A percentile compares a stretch with the other conserved stretches of the same genome.
Conservation (phyloP, 2,888 invertebrate genomes). For the Ptychoptera contaminata region DNA sequence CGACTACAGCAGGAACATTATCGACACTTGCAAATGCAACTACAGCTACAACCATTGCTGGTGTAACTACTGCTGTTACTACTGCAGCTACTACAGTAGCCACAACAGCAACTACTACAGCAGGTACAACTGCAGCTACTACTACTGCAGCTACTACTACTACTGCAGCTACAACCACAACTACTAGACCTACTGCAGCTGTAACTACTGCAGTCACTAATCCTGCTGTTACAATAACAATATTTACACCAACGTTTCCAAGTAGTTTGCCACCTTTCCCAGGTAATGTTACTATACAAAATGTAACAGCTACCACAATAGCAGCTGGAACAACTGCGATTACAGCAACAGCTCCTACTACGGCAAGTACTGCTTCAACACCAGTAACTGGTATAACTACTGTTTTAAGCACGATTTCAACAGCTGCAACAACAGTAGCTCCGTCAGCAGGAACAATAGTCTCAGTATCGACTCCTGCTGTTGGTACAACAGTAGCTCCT, state of each 20-base stretch:
- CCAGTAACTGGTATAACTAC: not conserved
- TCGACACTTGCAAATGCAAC: conserved; percentile 4
- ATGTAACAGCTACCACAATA: not conserved
- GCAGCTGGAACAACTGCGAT: too few relatives aligned
- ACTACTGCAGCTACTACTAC: conserved; percentile 3
- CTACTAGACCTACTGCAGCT: not conserved
- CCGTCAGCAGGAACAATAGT: not conserved
- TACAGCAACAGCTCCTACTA: not conserved
- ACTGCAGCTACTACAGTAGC: conserved; percentile 3
- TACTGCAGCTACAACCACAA: not conserved
- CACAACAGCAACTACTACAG: not conserved
- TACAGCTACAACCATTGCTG: conserved; percentile 1
- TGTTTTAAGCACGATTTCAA: not conserved
- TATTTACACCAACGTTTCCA: not conserved
- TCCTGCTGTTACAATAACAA: not conserved
- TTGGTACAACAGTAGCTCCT: not conserved
- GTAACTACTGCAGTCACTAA: not conserved
- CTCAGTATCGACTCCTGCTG: not conserved
- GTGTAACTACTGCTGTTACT: not conserved
- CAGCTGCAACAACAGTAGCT: not conserved
- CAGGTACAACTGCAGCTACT: not conserved
- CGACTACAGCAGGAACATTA: conserved; percentile 7
- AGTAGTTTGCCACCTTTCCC: not conserved
- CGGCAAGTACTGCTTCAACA: not conserved
- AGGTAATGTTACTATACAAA: not conserved